Conservation (phyloP, 1,140 invertebrate genomes). For the Drosophila sechellia region DNA sequence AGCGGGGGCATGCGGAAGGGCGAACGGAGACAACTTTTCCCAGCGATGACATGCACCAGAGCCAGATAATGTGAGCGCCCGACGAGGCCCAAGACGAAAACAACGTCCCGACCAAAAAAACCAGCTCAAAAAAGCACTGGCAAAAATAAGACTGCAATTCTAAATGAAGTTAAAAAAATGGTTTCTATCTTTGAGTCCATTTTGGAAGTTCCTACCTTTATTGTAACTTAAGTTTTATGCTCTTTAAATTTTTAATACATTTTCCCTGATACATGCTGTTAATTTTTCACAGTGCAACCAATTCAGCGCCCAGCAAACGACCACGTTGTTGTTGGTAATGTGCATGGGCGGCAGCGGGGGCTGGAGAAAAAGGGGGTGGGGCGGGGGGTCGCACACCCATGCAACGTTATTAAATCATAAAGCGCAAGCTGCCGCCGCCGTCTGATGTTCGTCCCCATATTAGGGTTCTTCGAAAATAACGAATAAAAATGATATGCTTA, state of each 20-base stretch:
- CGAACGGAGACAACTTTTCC: conserved; percentile 59
- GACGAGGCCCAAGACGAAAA: conserved; percentile 36
- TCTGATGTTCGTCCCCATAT: conserved; percentile 58
- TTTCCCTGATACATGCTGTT: too few relatives aligned
- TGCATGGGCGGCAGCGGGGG: conserved; percentile 17
- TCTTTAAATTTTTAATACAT: too few relatives aligned
- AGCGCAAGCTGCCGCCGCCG: conserved; percentile 69
- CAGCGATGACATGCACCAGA: conserved; percentile 67
- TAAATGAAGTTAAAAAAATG: background rate
- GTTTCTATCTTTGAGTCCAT: background rate
- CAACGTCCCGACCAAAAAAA: background rate
- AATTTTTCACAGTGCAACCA: conserved; percentile 6
- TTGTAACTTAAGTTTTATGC: too few relatives aligned
- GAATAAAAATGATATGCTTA: conserved; percentile 31
- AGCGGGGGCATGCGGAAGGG: conserved; percentile 28
- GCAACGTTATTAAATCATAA: conserved; percentile 79
- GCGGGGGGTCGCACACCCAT: conserved; percentile 39
- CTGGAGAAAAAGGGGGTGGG: background rate
- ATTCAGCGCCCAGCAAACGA: conserved; percentile 17
- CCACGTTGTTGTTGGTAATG: conserved; percentile 57
- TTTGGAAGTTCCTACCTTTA: too few relatives aligned
- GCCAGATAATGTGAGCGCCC: conserved; percentile 61
- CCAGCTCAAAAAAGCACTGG: background rate
- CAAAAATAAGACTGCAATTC: background rate
- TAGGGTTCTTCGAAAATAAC: conserved; percentile 18